Base-by-base conservation (phyloP, 1,140 invertebrate species). In the Cotesia glomerata region DNA sequence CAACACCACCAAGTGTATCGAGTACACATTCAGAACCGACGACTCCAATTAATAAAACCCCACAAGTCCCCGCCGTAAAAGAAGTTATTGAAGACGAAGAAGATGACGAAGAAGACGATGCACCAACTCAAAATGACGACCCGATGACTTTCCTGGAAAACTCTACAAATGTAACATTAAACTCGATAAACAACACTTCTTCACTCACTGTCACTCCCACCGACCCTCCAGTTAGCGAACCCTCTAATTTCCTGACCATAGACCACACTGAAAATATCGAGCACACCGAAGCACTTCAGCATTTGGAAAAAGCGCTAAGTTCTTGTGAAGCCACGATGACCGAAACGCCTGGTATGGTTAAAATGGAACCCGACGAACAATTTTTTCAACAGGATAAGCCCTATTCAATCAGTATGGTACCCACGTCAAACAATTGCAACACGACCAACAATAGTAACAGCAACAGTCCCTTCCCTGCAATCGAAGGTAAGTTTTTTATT, bases 281-380 rank as follows among this genome's bases (percentile, higher is more conserved):
- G 35, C 85, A 86, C 66, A 85, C 82, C 59, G 86, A 87, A 69
- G 86, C 85, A 26, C 74, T 87, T 3, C 86, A 87, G 34, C 84
- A 87, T 74, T 77, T 87, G 59, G 85, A 87, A 59, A 86, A 86
- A 64, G 86, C 85, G 5, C 77, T 87, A 1, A 87, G 82, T 56
- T 81, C 85, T 13, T 87, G 85, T 74, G 86, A 87, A 69, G 85
- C 86, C 0, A 87, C 86, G 26, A 75, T 87, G 13, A 86, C 85
- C 3, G 86, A 87, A 69, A 82, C 85, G 4, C 79, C 73, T 18
- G 86, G 86, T 11, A 81, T 85, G 82, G 86, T 87, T 4, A 87
- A 87, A 64, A 85, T 87, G 84, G 86, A 87, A 69, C 86, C 86
- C 0, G 86, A 87, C 58, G 86, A 87, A 36, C 85, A 84, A 32